Conservation (phyloP, 2,797 vertebrate genomes). For the Enteromius treurensis region DNA sequence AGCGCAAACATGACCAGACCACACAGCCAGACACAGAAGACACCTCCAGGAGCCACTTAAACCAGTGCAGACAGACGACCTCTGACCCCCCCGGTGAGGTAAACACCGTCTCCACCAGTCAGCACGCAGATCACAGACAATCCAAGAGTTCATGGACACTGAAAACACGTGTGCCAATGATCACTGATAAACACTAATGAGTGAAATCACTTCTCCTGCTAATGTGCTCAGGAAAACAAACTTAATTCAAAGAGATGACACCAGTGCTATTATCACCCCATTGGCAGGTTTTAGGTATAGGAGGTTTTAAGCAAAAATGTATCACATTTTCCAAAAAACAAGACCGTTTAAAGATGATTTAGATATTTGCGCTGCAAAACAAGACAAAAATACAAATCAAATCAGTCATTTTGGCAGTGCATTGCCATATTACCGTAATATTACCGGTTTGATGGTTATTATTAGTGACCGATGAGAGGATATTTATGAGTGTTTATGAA, state of each 20-base stretch:
- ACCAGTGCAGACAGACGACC: not conserved
- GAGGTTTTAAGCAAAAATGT: too few species aligned
- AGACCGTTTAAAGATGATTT: too few species aligned
- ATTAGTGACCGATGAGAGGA: not conserved
- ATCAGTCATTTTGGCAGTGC: not conserved
- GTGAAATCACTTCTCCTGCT: not conserved
- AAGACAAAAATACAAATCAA: not conserved
- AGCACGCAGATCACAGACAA: not conserved
- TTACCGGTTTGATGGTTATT: not conserved
- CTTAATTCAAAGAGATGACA: not conserved
- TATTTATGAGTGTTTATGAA: slow-evolving; percentile 2
- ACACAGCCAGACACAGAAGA: not conserved
- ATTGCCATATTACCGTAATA: not conserved
- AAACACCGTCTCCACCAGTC: slow-evolving; percentile 10
- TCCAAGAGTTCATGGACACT: not conserved
- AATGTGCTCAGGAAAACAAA: too few species aligned
- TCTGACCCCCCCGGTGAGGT: slow-evolving; percentile 4
- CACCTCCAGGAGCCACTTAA: not conserved
- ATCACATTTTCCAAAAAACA: not conserved
- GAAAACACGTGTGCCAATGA: not conserved
- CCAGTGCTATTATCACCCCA: not conserved
- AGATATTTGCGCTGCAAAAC: not conserved
- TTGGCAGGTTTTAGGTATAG: too few species aligned
- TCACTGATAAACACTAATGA: not conserved
- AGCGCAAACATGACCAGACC: slow-evolving; percentile 61